Evolutionary conservation across 1,140 invertebrate genomes (phyloP), one percentile per base, ranked within the genome.

Genomic region (Panagrolaimus sp.): DNA sequence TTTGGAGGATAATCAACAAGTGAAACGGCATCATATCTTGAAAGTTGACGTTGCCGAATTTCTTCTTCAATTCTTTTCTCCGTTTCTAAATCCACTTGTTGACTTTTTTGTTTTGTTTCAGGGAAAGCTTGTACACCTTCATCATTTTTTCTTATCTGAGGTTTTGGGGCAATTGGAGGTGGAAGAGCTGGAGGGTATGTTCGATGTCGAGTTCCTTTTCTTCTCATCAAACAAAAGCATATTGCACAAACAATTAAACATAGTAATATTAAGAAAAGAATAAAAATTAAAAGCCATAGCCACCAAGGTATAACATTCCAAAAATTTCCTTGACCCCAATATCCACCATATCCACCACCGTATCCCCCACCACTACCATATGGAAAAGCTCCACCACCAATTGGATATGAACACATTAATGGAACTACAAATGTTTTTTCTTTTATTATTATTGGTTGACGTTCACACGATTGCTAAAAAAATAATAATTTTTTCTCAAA

Each of bases 381-480:
- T 15, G 47, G 32, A 28, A 43, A 28, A 17, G 15, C n/a, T 3
- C 17, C 47, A 43, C n/a, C 68, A 70, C 21, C 43, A 62, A 46
- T 43, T 14, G 67, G 48, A 43, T 46, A 46, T 10, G 32, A 38
- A 52, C 68, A 72, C 14, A 26, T 71, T 2, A 72, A 24, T 4
- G 71, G 71, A 32, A 72, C 43, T 38, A 38, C 24, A 43, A 43
- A 71, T 15, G 28, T 64, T 17, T 70, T 70, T 32, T 72, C 73
- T 15, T 55, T 24, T 21, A n/a, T 43, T 15, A 58, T 65, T 21
- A 26, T 14, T n/a, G 71, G 71, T 26, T 58, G 71, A n/a, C 67
- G n/a, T 63, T 72, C 67, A 71, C 71, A 72, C 28, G 67, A 72
- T 32, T 63, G 67, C 71, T 72, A 26, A 63, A 72, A 38, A n/a